Evolutionary conservation across 2,888 invertebrate genomes (phyloP), one percentile per base, ranked within the genome.

Genomic region (Cecidostiba fungosa): DNA sequence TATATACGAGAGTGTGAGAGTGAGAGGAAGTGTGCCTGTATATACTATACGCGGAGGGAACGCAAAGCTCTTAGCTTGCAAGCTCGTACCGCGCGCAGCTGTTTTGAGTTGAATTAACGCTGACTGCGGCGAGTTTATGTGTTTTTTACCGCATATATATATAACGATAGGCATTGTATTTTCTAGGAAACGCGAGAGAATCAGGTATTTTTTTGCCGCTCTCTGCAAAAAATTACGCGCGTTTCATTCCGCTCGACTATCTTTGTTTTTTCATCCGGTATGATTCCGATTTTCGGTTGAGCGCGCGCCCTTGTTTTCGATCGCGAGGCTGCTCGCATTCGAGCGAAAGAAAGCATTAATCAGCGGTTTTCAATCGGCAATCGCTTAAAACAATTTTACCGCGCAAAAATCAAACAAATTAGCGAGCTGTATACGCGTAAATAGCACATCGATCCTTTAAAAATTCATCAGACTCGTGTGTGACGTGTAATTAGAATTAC

Each of bases 21-120:
- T 1, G 69, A 69, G 16, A n/a, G 29, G n/a, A 70, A 36, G 32
- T 70, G 54, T 59, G 54, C 70, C 70, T 66, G 66, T 26, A 43
- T 12, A 43, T 10, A 43, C 3, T 43, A 12, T 1, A 43, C 43
- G 12, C 43, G 43, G 43, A 10, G 43, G n/a, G 54, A n/a, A 19
- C 3, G 10, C n/a, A n/a, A 59, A 59, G 54, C 54, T 59, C 54
- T n/a, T 19, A 59, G 54, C 54, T 59, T 59, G 54, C 54, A 59
- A 59, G 54, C 23, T 59, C 54, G 8, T 8, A 59, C n/a, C 54
- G 8, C 6, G 8, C 6, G 50, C 50, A 32, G 32, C 10, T 43
- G 16, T 54, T 59, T 8, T 59, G 19, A 8, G 19, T 59, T 59
- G n/a, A 16, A 50, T 50, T 16, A 50, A 19, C 19, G 50, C 50